Evolutionary conservation across 1,140 invertebrate species (phyloP).

Genomic region (Pseudachorutes palmiensis): DNA sequence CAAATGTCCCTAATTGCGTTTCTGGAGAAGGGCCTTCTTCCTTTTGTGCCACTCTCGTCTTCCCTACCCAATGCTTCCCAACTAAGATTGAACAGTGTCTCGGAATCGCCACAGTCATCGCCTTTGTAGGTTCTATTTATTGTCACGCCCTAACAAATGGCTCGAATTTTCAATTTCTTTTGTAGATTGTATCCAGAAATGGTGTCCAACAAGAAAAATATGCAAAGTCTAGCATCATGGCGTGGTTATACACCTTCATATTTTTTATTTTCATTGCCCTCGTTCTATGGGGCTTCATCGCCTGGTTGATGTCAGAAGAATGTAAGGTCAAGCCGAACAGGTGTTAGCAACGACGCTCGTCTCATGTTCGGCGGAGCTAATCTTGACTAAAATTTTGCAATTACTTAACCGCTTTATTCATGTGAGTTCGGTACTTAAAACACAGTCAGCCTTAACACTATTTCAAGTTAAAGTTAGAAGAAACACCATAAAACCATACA

Average conservation of each 20-base stretch:
- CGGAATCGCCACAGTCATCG: not conserved
- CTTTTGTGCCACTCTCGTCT: not conserved
- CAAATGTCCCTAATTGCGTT: not conserved
- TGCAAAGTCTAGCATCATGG: not conserved
- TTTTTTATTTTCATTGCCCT: not conserved
- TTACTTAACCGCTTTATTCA: too few species aligned
- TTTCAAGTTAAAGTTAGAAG: too few species aligned
- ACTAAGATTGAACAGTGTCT: not conserved
- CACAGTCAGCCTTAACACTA: too few species aligned
- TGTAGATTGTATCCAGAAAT: not conserved
- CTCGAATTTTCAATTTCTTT: not conserved
- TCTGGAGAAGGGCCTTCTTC: not conserved
- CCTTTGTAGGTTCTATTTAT: not conserved
- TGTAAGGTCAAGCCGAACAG: not conserved
- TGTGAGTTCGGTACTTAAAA: too few species aligned
- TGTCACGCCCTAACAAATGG: not conserved
- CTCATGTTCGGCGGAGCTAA: too few species aligned
- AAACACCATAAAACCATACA: too few species aligned
- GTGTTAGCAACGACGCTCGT: too few species aligned
- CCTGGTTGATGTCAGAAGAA: not conserved
- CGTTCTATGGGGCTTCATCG: not conserved
- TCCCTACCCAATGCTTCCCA: not conserved
- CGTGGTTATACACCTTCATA: not conserved
- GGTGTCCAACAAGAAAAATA: not conserved
- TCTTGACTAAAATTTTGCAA: too few species aligned